phyloP scores from a whole-genome alignment of 2,113 vertebrate genomes.

The Nesogale talazaci region DNA sequence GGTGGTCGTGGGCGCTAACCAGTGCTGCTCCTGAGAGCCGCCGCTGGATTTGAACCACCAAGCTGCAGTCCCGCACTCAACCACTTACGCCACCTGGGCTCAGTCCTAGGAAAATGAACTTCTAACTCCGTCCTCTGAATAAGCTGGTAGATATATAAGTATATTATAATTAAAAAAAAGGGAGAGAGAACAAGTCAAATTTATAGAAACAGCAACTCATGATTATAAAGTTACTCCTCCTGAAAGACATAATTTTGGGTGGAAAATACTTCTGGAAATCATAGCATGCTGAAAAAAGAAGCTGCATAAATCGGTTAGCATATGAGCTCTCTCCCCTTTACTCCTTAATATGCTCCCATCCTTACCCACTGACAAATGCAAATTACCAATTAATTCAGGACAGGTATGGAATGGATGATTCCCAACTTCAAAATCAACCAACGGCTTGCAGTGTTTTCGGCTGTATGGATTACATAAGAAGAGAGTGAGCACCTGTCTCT shows the following conservation, averaged over 20 bases:
- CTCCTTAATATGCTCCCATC: not conserved
- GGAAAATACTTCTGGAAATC: not conserved
- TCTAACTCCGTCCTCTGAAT: not conserved
- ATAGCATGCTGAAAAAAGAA: not conserved
- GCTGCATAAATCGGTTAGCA: not conserved
- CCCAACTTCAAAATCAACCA: conserved; percentile 12
- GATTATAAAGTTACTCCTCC: not conserved
- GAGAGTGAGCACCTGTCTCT: not conserved
- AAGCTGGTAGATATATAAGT: not conserved
- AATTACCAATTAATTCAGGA: not conserved
- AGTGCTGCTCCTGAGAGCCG: too few relatives aligned
- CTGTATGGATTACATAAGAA: not conserved
- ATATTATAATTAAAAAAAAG: not conserved
- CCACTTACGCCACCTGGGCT: too few relatives aligned
- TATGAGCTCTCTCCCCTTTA: not conserved
- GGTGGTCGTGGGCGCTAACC: too few relatives aligned
- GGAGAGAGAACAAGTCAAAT: not conserved
- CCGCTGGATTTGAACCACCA: too few relatives aligned
- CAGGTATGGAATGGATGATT: not conserved
- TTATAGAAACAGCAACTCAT: not conserved
- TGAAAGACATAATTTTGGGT: not conserved
- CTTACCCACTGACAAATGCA: not conserved
- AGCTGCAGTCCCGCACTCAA: too few relatives aligned
- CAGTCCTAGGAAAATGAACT: too few relatives aligned
- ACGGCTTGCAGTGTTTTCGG: not conserved